Evolutionary conservation across 2,888 invertebrate genomes (phyloP), one percentile per base, ranked within the genome.

Genomic region (Patella ulyssiponensis): DNA sequence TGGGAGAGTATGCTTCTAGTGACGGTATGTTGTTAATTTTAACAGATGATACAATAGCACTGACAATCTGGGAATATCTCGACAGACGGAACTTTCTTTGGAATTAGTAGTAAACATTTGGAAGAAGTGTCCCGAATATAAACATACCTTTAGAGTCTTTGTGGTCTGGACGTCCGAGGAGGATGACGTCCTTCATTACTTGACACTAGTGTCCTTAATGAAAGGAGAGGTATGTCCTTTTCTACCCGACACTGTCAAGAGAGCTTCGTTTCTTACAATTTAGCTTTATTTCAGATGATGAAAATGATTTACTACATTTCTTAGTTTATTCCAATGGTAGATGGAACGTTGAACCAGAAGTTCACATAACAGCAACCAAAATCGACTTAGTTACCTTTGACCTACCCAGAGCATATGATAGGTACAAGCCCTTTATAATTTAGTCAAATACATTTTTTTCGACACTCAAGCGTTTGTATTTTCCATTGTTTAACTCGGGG

Each of bases 1-100:
- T 90, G 89, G 90, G 90, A 12, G 86, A 88, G 12, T 90, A 90
- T 71, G 90, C 86, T 4, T 82, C 83, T 71, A 86, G 83, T 9
- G 90, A 90, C 74, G 90, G 90, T 44, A 44, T 9, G 44, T 44
- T 44, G 44, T 44, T 9, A 0, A 44, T 44, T 44, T 44, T 44
- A 44, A 7, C 44, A 44, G 44, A 33, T 33, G 4, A 33, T 33
- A 33, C 3, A 33, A 33, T 33, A 4, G 7, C 7, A 9, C 7
- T 9, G 44, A 9, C 7, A 44, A 44, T 44, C 44, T 44, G 7
- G 9, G 44, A 9, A 9, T 44, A 44, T 44, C 44, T 44, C 9
- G 44, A 44, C 44, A 44, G 44, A 44, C 33, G 2, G 7, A 5
- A 33, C 33, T 33, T 33, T 33, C 33, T 33, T 33, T 33, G 33